Evolutionary conservation across 2,888 invertebrate species (phyloP), one percentile per base, ranked within the genome.

Genomic region (Lottia scabra): DNA sequence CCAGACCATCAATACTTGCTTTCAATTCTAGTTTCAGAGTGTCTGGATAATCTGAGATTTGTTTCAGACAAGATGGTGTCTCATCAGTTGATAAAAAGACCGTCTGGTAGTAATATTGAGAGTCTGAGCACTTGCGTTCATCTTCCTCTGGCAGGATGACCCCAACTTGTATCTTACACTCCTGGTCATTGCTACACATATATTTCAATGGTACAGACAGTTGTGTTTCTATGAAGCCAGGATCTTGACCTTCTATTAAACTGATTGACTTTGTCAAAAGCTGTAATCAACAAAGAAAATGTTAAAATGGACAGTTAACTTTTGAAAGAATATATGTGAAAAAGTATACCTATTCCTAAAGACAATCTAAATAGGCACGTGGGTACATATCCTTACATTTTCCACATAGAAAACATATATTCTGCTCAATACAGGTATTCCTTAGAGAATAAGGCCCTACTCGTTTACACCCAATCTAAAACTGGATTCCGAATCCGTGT

Each of bases 1-100:
- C 71, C 26, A 81, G 66, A 4, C 73, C 71, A 68, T 83, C 83
- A 23, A 76, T 48, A 23, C 74, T 75, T 19, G 83, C 83, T 48
- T 71, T 70, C 6, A 83, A 68, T 8, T 77, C 72, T 38, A 77
- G 44, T 48, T 44, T 67, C 46, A 79, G 65, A 8, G 45, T n/a
- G 16, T 62, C 67, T 4, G 76, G 72, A 75, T 75, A 79, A 23
- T 23, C 56, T 56, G 56, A 23, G 19, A 56, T 23, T 13, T 19
- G 2, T 56, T 23, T 56, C 56, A 23, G 56, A 56, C 56, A 56
- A 23, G 56, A 12, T 56, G 19, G 56, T 56, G 10, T 16, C 13
- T 13, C 1, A 23, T 23, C 19, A 26, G 70, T 56, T 15, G 68
- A 63, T 62, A 66, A 67, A 74, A 27, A 45, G 63, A 67, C 68